Evolutionary conservation across 2,113 vertebrate genomes (phyloP), one percentile per base, ranked within the genome.

Genomic region (Melanotaenia duboulayi): DNA sequence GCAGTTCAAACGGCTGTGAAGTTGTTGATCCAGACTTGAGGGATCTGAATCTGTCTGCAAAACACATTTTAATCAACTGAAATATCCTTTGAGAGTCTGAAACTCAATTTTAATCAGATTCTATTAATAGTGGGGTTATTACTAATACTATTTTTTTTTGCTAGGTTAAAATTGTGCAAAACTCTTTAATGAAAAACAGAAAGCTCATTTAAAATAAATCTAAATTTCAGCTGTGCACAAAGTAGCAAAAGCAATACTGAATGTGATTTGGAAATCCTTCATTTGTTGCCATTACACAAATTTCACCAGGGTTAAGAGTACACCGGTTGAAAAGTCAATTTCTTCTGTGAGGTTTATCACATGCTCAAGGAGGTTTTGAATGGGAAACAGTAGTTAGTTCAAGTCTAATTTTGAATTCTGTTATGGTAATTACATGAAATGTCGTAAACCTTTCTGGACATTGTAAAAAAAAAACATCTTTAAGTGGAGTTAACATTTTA

Each of bases 401-500:
- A 51, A 23, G 64, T 60, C 67, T 81, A 67, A 70, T 67, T 17
- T 65, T 3, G 11, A 57, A 46, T 44, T 60, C 3, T 42, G 44
- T 25, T 14, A n/a, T 35, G 22, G 19, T 55, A 39, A 46, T 71
- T 54, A 17, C 46, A 63, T 60, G 42, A 87, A 85, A 80, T 78
- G 69, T n/a, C 66, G 81, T 86, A 87, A 90, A 86, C 84, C 65
- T 72, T 55, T 78, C 8, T 62, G 66, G 51, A 39, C 52, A 48
- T 63, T 48, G 76, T 71, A 84, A 50, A n/a, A n/a, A n/a, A n/a
- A 89, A 81, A 77, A 81, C 83, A 12, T 67, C 56, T 65, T 85
- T 50, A 61, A 23, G 22, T 82, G 25, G 54, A 70, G 54, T 78
- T 82, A 75, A 69, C 22, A 56, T 81, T 81, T 79, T 58, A 76